Evolutionary conservation across 2,113 vertebrate species (phyloP), one percentile per base, ranked within the genome.

Genomic region (Menura novaehollandiae): DNA sequence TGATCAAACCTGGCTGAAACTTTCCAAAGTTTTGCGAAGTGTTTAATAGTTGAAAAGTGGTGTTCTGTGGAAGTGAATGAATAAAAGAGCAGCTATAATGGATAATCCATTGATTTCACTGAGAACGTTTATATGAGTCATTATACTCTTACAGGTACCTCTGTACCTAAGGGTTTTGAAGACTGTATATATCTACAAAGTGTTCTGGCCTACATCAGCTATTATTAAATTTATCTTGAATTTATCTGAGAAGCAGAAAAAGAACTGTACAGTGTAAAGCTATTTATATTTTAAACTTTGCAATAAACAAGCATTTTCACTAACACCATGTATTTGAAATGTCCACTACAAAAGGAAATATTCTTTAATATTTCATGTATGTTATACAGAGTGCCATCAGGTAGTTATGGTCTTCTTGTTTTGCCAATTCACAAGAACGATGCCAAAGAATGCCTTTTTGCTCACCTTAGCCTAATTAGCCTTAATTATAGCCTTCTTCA

Each of bases 391-490:
- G 39, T 88, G 23, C 32, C 7, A 12, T 66, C 8, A 19, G 26
- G 58, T 64, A 69, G 47, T 63, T 78, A 85, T 21, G 17, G 5
- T 83, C 73, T 56, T 91, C 51, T 27, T 7, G 6, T 73, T 95
- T 88, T 87, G 47, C 32, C 69, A 96, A 19, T 84, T 95, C 49
- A 92, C 47, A 92, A 56, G 23, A 32, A 49, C 18, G 37, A 12
- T 49, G 47, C 95, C 71, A 89, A 92, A 93, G 56, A 91, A 43
- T 24, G 41, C 44, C 49, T 94, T 94, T 96, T 86, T 95, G 72
- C 96, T 95, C 82, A 96, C 76, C 71, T 95, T 91, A 83, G 66
- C 35, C 46, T 95, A 90, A 87, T 91, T 92, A 95, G 63, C 28
- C 58, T 88, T 96, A 94, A 96, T 96, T 95, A 88, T 8, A 95